These are phyloP conservation scores for Vireo griseus DNA, from an alignment of 2,797 vertebrate species.

Conservation along the genomic window DNA sequence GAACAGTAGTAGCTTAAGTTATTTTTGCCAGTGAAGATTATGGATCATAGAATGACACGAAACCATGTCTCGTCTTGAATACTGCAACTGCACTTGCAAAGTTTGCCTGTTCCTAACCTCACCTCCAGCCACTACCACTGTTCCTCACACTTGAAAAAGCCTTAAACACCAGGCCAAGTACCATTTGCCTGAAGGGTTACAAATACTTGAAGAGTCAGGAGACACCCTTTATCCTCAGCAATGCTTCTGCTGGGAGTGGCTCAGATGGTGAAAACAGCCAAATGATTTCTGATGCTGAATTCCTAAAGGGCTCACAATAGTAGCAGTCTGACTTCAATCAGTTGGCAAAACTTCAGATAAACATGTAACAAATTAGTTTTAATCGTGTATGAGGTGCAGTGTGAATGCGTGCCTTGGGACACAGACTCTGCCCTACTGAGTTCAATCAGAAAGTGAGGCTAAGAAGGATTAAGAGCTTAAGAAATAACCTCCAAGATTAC, in stretches of 20 bases:
- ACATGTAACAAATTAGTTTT: not conserved
- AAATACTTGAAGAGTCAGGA: not conserved
- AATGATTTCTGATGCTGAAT: not conserved
- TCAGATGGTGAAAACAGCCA: not conserved
- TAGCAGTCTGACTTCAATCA: not conserved
- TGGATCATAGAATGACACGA: not conserved
- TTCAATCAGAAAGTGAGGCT: not conserved
- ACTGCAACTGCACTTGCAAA: not conserved
- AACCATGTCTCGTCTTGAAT: not conserved
- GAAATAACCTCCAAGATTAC: not conserved
- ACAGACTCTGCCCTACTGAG: not conserved
- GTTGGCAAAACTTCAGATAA: not conserved
- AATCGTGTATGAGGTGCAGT: not conserved
- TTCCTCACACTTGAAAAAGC: not conserved
- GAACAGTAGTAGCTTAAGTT: not conserved
- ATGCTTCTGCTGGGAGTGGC: not conserved
- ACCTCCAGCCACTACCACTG: not conserved
- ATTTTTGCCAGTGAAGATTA: not conserved
- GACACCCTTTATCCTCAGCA: not conserved
- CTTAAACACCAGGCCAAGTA: not conserved
- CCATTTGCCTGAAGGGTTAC: not conserved
- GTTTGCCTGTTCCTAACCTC: not conserved
- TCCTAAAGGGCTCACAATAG: not conserved
- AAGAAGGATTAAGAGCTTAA: not conserved
- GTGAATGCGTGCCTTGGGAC: not conserved